Evolutionary conservation across 2,797 vertebrate species (phyloP).

Genomic region (Crocidura indochinensis): DNA sequence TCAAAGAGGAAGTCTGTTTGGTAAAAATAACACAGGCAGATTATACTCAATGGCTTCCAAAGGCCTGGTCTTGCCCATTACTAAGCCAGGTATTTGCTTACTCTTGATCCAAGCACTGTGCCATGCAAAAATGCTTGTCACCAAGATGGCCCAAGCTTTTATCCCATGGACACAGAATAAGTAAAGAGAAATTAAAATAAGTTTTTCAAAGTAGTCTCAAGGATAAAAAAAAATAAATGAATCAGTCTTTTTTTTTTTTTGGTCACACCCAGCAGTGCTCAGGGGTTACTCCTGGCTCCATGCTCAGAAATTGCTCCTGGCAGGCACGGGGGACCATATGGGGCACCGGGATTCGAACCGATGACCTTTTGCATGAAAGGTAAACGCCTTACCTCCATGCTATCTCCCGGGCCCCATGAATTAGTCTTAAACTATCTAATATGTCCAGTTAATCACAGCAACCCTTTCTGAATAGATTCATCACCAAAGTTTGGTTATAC

Average conservation of each 20-base stretch:
- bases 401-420: no score
- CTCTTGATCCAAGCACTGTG: background rate
- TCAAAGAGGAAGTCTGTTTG: conserved; percentile 13
- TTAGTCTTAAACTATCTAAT: background rate
- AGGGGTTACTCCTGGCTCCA: no score
- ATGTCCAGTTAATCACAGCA: conserved; percentile 13
- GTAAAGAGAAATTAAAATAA: background rate
- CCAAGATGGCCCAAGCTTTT: conserved; percentile 28
- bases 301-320: no score
- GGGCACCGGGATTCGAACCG: no score
- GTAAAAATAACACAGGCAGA: conserved; percentile 60
- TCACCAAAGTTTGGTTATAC: background rate
- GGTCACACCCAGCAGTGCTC: no score
- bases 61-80: background rate
- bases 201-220: conserved; percentile 45
- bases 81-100: background rate
- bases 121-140: conserved; percentile 37
- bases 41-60: background rate
- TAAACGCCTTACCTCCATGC: no score
- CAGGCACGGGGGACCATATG: no score
- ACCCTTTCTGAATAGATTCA: background rate
- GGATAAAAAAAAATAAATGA: conserved; percentile 26
- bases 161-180: background rate
- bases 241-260: background rate
- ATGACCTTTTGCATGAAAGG: no score